Percentiles rank a stretch among this genome's conserved stretches.
Evolutionary conservation across 2,797 vertebrate genomes (phyloP).

Genomic region (Falco novaeseelandiae): DNA sequence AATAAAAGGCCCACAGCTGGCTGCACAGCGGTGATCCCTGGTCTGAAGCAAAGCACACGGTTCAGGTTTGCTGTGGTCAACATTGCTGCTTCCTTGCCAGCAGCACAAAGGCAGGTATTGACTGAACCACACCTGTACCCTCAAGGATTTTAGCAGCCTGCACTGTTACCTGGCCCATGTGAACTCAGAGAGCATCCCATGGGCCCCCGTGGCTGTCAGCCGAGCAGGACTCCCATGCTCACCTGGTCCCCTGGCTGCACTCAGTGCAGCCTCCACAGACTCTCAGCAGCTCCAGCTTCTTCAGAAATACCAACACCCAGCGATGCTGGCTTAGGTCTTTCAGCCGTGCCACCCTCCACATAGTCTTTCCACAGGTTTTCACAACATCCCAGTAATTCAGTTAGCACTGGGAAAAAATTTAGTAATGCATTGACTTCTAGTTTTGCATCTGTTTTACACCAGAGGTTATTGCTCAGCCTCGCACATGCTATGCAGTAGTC

Average conservation of each 20-base stretch:
- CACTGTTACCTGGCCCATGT: neutral
- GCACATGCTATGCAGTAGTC: accelerated
- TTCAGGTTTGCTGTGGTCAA: neutral
- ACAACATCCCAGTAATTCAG: neutral
- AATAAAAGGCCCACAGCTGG: neutral
- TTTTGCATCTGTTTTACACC: neutral
- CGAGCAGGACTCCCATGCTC: accelerated
- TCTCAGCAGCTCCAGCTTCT: neutral
- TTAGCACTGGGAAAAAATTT: neutral
- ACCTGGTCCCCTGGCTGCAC: accelerated
- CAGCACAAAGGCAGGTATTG: accelerated
- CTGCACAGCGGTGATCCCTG: neutral
- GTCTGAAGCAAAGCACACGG: neutral
- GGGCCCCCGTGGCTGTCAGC: accelerated
- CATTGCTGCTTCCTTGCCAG: neutral
- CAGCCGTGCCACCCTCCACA: accelerated
- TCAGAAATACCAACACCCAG: neutral
- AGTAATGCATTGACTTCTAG: neutral
- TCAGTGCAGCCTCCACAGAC: neutral
- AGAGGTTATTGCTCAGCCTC: neutral
- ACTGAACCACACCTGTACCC: accelerated
- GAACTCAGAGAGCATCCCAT: neutral
- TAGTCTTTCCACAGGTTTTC: neutral
- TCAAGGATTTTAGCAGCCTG: neutral
- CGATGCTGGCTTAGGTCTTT: accelerated